phyloP scores from a whole-genome alignment of 2,888 invertebrate genomes.

The Mactromeris polynyma region DNA sequence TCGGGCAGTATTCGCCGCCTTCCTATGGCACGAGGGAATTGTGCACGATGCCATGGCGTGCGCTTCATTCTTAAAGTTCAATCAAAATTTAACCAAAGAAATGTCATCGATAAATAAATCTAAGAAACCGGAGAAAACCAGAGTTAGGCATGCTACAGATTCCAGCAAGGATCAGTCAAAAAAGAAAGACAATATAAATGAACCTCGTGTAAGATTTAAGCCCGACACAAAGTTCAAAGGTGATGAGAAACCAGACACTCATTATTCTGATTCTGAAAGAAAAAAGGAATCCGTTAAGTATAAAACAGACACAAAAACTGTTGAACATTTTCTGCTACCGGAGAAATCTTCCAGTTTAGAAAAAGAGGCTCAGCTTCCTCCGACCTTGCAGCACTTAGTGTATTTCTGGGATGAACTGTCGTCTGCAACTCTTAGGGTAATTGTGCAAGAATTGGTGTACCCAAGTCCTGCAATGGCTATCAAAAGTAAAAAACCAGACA shows the following conservation, averaged over 20 bases:
- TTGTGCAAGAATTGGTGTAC: conserved; percentile 90
- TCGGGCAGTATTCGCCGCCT: conserved; percentile 97
- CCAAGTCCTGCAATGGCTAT: conserved; percentile 88
- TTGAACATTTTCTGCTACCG: conserved; percentile 67
- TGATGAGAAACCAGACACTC: conserved; percentile 69
- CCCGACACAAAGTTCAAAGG: conserved; percentile 76
- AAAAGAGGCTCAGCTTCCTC: conserved; percentile 90
- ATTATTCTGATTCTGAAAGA: conserved; percentile 70
- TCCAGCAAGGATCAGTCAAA: conserved; percentile 79
- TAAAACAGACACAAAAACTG: conserved; percentile 77
- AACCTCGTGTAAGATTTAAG: conserved; percentile 81
- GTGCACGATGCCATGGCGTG: conserved; percentile 99
- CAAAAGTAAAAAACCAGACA: conserved; percentile 80
- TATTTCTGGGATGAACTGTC: conserved; percentile 94
- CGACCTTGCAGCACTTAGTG: conserved; percentile 95
- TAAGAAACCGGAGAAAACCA: conserved; percentile 64
- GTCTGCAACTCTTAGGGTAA: conserved; percentile 89
- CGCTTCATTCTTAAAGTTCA: conserved; percentile 97
- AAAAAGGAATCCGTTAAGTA: conserved; percentile 72
- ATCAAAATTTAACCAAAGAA: conserved; percentile 86
- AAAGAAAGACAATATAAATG: conserved; percentile 80
- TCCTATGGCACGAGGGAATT: conserved; percentile 98
- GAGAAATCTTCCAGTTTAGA: conserved; percentile 64
- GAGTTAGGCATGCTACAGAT: conserved; percentile 82
- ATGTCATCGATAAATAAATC: conserved; percentile 82